Evolutionary conservation across 1,140 invertebrate species (phyloP).

Genomic region (Holcopasites calliopsidis): DNA sequence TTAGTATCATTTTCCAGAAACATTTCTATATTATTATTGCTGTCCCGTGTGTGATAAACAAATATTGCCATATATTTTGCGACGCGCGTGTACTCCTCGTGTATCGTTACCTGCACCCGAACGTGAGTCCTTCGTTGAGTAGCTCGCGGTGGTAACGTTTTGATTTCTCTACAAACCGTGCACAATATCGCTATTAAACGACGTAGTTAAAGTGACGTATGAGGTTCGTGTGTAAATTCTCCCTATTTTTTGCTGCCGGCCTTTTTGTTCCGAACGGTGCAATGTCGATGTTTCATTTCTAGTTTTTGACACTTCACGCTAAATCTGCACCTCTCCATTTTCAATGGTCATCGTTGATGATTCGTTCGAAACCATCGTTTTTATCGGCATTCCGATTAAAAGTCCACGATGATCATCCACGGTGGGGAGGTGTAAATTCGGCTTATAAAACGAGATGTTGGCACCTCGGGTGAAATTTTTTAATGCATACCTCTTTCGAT

Average conservation of each 20-base stretch:
- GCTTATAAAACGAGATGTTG: too few relatives aligned
- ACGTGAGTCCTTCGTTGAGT: neutral
- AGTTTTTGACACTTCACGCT: neutral
- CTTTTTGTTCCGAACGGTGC: neutral
- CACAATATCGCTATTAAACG: neutral
- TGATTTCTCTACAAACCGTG: slow-evolving; percentile 9
- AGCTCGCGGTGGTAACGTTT: neutral
- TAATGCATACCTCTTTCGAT: neutral
- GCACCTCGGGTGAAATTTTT: too few relatives aligned
- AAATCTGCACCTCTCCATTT: too few relatives aligned
- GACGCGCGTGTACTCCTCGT: too few relatives aligned
- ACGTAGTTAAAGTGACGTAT: neutral
- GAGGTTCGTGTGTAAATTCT: neutral
- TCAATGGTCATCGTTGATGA: too few relatives aligned
- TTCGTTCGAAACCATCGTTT: too few relatives aligned
- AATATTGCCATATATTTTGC: neutral
- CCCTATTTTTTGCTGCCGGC: neutral
- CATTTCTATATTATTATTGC: neutral
- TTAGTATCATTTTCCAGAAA: neutral
- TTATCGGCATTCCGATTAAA: too few relatives aligned
- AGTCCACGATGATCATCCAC: too few relatives aligned
- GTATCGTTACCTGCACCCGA: neutral
- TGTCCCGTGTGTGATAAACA: neutral
- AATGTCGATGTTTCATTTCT: neutral
- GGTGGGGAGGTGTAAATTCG: too few relatives aligned